Conservation (phyloP, 2,888 invertebrate species). For the Clepsis dumicolana region DNA sequence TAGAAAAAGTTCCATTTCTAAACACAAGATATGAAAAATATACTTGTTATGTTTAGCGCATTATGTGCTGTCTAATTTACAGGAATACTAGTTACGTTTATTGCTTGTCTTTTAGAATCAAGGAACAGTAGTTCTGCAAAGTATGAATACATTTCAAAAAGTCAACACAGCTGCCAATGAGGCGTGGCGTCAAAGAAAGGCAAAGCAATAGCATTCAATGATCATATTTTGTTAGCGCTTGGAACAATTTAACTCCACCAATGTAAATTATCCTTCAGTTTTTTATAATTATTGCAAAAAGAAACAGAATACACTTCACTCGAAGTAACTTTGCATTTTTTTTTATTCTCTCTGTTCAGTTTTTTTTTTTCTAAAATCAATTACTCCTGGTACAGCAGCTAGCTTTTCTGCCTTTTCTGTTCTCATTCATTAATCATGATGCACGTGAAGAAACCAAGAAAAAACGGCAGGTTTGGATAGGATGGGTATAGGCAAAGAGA, state of each 20-base stretch:
- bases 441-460: no score
- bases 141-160: slow-evolving; percentile 39
- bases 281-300: background rate
- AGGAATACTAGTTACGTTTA: slow-evolving; percentile 12
- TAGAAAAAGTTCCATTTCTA: slow-evolving; percentile 66
- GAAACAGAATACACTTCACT: background rate
- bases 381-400: background rate
- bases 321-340: slow-evolving; percentile 1
- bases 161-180: slow-evolving; percentile 38
- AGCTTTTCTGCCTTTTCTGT: background rate
- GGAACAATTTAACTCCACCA: background rate
- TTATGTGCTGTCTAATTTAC: slow-evolving; percentile 33
- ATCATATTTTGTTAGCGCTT: background rate
- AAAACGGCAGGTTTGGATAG: no score
- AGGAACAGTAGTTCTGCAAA: slow-evolving; percentile 11
- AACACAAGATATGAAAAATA: slow-evolving; percentile 42
- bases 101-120: slow-evolving; percentile 9
- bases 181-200: slow-evolving; percentile 41
- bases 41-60: slow-evolving; percentile 44
- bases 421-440: no score
- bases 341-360: background rate
- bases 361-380: background rate
- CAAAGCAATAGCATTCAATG: background rate
- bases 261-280: background rate
- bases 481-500: no score